These are phyloP conservation scores for Apaloderma vittatum DNA, from an alignment of 2,113 vertebrate species.

Conservation along the genomic window DNA sequence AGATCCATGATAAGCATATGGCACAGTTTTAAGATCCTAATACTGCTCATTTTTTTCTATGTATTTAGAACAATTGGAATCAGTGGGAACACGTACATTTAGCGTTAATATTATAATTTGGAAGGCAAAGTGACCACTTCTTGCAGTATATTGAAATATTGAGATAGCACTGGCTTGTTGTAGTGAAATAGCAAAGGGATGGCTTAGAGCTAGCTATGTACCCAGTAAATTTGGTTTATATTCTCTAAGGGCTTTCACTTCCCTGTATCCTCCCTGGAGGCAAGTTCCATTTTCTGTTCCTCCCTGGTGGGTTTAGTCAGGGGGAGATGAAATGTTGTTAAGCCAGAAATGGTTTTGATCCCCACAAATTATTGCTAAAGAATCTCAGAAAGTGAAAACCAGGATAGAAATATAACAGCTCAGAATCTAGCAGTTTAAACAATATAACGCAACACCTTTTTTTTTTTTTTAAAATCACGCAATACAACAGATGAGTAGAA, in stretches of 20 bases:
- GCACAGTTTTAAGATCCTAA: neutral
- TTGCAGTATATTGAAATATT: neutral
- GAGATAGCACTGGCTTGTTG: neutral
- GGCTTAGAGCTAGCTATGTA: neutral
- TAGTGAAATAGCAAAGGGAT: neutral
- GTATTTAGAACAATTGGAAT: neutral
- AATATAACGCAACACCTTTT: neutral
- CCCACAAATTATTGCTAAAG: neutral
- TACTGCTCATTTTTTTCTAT: neutral
- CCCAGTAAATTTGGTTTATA: neutral
- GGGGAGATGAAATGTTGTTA: neutral
- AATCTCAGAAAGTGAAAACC: neutral
- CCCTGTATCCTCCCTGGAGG: neutral
- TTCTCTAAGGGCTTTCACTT: constrained; percentile 1
- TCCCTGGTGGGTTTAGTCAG: neutral
- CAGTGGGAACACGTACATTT: neutral
- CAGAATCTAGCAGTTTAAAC: neutral
- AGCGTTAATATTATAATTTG: neutral
- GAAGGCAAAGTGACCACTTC: neutral
- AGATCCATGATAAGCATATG: neutral
- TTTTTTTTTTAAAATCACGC: too few relatives aligned
- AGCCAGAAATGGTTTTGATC: neutral
- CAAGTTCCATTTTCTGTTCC: neutral
- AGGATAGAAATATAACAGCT: neutral
- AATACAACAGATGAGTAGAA: neutral